phyloP scores from a whole-genome alignment of 2,797 vertebrate species.

The Acipenser oxyrinchus region DNA sequence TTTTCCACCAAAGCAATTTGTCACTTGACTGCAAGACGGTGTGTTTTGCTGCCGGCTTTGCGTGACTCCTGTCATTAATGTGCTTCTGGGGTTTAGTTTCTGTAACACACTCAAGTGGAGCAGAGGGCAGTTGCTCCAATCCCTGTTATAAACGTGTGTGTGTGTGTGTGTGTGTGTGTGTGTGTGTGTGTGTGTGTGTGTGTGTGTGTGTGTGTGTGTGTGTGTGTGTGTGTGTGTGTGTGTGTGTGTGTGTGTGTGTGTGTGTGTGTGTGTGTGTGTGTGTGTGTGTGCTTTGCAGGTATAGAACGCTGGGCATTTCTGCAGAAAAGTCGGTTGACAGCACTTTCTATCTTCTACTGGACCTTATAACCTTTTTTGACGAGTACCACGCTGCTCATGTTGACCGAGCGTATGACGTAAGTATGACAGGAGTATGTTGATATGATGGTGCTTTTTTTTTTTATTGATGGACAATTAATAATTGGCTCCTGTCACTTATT shows the following conservation, averaged over 20 bases:
- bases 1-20: no score
- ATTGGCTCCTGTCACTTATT: neutral
- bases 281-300: conserved; percentile 55
- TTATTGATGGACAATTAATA: neutral
- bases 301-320: conserved; percentile 75
- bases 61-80: no score
- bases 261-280: neutral
- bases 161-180: neutral
- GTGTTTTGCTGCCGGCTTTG: no score
- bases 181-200: neutral
- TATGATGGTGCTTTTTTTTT: neutral
- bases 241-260: neutral
- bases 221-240: neutral
- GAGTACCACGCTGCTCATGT: conserved; percentile 89
- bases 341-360: conserved; percentile 92
- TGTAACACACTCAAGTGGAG: neutral
- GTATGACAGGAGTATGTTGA: conserved; percentile 33
- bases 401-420: conserved; percentile 90
- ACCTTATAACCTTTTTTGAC: conserved; percentile 93
- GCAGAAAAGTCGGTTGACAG: conserved; percentile 84
- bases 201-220: neutral
- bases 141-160: neutral
- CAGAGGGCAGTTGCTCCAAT: neutral
- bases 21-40: no score
- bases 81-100: no score